Percentiles rank a stretch among this genome's conserved stretches.
Evolutionary conservation across 2,888 invertebrate genomes (phyloP).

Genomic region (Cantharis rustica): DNA sequence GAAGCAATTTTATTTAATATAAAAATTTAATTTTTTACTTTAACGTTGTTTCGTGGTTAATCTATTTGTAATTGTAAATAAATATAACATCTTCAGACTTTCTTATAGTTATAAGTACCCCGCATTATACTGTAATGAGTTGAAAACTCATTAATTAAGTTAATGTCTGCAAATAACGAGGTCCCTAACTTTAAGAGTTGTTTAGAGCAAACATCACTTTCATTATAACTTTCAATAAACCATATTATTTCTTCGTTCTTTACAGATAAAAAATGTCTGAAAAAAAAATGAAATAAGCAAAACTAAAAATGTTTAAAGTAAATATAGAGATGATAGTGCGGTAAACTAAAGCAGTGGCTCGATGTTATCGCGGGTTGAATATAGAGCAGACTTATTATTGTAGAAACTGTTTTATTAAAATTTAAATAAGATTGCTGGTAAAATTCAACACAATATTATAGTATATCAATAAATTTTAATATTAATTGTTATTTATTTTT

Average conservation of each 20-base stretch:
- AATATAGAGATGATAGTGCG: neutral
- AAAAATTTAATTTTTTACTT: neutral
- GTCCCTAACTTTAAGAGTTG: slow-evolving; percentile 18
- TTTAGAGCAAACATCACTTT: slow-evolving; percentile 9
- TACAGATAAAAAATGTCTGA: neutral
- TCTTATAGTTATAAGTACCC: neutral
- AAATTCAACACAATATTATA: too few species aligned
- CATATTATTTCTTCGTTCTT: neutral
- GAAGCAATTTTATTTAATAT: neutral
- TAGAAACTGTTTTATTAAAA: too few species aligned
- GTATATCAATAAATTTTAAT: too few species aligned
- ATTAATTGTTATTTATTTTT: too few species aligned
- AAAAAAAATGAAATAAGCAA: neutral
- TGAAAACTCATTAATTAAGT: slow-evolving; percentile 18
- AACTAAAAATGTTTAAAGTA: neutral
- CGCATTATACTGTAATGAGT: slow-evolving; percentile 20
- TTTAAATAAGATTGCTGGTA: too few species aligned
- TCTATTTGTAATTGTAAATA: neutral
- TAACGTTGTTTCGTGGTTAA: neutral
- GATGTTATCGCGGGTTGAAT: too few species aligned
- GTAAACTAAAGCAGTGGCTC: neutral
- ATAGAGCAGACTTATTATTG: too few species aligned
- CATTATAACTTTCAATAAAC: neutral
- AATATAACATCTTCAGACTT: neutral
- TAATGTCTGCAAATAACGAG: slow-evolving; percentile 17